Evolutionary conservation across 2,113 vertebrate genomes (phyloP).

Genomic region (Mormyrus iriodes): DNA sequence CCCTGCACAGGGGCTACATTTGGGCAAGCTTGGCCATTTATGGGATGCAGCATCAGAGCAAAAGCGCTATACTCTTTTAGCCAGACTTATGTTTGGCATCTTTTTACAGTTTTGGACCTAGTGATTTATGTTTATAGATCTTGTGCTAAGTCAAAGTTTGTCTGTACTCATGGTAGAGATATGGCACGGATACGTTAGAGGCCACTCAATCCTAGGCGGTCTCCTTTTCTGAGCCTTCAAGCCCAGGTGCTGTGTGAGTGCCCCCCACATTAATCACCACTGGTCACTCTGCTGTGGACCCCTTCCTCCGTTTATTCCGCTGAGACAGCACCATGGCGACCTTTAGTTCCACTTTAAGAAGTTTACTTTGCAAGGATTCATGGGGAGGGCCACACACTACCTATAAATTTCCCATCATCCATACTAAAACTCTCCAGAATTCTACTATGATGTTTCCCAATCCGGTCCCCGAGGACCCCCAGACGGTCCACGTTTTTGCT

Average conservation of each 20-base stretch:
- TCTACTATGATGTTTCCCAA: neutral
- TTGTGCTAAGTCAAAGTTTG: neutral
- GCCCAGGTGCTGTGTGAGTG: neutral
- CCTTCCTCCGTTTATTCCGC: neutral
- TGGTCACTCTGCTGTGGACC: neutral
- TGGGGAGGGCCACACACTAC: neutral
- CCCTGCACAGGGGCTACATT: neutral
- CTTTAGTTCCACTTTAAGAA: neutral
- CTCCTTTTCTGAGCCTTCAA: neutral
- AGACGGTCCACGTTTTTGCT: neutral
- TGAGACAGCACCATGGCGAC: neutral
- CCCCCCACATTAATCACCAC: neutral
- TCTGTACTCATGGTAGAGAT: neutral
- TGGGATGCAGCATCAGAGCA: neutral
- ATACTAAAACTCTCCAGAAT: neutral
- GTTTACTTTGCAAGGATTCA: neutral
- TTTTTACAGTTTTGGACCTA: neutral
- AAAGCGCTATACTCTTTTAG: neutral
- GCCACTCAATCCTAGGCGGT: neutral
- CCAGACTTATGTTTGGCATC: neutral
- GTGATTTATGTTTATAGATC: neutral
- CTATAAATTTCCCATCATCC: neutral
- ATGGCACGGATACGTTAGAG: neutral
- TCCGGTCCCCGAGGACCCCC: neutral
- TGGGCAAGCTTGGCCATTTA: neutral